Evolutionary conservation across 2,797 vertebrate genomes (phyloP).

Genomic region (Sciurus carolinensis): DNA sequence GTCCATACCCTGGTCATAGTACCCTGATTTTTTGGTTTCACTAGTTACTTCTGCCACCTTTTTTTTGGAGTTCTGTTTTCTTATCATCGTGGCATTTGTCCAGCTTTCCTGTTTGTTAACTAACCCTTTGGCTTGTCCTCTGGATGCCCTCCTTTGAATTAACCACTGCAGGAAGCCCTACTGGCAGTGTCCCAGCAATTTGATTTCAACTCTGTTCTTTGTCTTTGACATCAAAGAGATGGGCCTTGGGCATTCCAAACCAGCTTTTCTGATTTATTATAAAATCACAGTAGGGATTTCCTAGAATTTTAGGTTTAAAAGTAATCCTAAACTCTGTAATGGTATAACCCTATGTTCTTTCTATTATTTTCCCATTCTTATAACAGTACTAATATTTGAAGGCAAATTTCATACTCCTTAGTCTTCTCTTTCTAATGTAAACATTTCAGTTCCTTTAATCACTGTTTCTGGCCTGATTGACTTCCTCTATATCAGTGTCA

Average conservation of each 20-base stretch:
- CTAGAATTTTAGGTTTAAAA: conserved; percentile 57
- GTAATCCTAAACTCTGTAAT: background rate
- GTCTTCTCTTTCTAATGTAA: conserved; percentile 35
- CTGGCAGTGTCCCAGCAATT: conserved; percentile 38
- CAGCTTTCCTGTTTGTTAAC: conserved; percentile 81
- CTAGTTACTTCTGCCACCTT: background rate
- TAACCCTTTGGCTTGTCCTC: conserved; percentile 64
- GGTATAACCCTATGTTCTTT: background rate
- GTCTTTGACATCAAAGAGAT: background rate
- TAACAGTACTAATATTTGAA: background rate
- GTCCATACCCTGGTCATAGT: background rate
- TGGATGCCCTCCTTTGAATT: conserved; percentile 66
- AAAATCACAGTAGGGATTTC: conserved; percentile 37
- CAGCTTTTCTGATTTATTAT: conserved; percentile 4
- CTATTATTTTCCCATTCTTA: background rate
- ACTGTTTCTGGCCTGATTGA: conserved; percentile 14
- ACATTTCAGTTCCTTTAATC: conserved; percentile 49
- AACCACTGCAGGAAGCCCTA: conserved; percentile 65
- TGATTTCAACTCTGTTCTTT: background rate
- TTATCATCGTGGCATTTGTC: background rate
- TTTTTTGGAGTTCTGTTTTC: background rate
- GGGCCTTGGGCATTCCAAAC: background rate
- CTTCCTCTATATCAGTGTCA: conserved; percentile 51
- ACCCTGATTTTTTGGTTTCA: conserved; percentile 22
- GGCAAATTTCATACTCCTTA: background rate